Percentiles rank a stretch among this genome's conserved stretches.
Evolutionary conservation across 2,113 vertebrate species (phyloP).

Genomic region (Pholis gunnellus): DNA sequence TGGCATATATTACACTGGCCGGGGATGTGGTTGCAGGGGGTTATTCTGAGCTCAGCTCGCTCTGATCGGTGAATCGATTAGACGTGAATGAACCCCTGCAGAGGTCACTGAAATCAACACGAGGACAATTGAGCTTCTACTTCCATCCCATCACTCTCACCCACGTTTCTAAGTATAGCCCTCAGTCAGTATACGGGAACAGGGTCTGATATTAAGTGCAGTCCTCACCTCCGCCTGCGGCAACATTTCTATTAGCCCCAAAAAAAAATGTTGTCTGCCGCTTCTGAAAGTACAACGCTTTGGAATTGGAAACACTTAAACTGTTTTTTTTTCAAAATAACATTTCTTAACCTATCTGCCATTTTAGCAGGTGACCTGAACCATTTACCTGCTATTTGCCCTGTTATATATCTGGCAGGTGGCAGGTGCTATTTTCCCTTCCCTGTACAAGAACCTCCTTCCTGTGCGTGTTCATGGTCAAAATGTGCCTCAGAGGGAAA

Average conservation of each 20-base stretch:
- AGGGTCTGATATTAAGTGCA: not conserved
- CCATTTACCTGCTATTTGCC: too few species aligned
- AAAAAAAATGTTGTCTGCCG: too few species aligned
- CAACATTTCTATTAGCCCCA: not conserved
- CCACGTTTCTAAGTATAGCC: constrained; percentile 8
- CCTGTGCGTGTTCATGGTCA: not conserved
- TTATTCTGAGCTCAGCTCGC: constrained; percentile 48
- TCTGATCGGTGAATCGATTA: constrained; percentile 65
- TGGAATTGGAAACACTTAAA: not conserved
- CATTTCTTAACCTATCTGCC: too few species aligned
- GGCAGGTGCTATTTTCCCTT: too few species aligned
- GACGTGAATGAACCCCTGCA: constrained; percentile 52
- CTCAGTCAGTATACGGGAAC: not conserved
- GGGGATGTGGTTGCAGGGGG: constrained; percentile 36
- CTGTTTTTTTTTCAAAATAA: too few species aligned
- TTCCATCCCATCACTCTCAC: constrained; percentile 23
- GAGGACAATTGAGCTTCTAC: constrained; percentile 53
- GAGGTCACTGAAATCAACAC: constrained; percentile 57
- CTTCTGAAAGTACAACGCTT: not conserved
- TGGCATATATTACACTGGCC: constrained; percentile 27
- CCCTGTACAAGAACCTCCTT: too few species aligned
- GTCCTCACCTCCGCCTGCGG: not conserved
- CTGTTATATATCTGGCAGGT: too few species aligned
- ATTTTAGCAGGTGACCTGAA: too few species aligned
- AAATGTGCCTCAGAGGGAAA: not conserved